Base-by-base conservation (phyloP, 2,797 vertebrate species). In the Leptatherina wallacei region DNA sequence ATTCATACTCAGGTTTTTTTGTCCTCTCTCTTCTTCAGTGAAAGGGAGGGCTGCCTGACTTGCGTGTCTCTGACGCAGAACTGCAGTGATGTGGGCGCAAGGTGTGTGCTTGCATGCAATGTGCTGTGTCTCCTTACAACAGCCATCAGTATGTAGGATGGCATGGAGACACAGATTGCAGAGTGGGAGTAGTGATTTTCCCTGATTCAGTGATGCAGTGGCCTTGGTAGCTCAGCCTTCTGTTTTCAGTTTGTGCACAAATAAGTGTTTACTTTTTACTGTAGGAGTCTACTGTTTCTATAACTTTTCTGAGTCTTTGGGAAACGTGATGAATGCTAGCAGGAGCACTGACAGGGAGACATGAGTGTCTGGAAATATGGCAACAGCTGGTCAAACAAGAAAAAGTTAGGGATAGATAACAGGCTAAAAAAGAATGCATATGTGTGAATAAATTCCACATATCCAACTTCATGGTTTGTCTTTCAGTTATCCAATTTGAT, bases 61-160 rank as follows among this genome's bases (percentile, higher is more conserved):
- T 91, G 90, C 90, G 89, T 93, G 79, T 87, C 79, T 94, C 80
- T 95, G 94, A 95, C 94, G 94, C 92, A 94, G 81, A 88, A 77
- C 88, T 85, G 86, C 84, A 89, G 85, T 47, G 29, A 91, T 83
- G 94, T 94, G 91, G 94, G 94, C 75, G 90, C 73, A 85, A 90
- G 84, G 93, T 92, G 91, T 88, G 86, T 74, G 69, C 71, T 75
- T 77, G 78, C 55, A 81, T 85, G 83, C n/a, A 8, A 85, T 86
- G 87, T 79, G 76, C 86, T 78, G 58, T 68, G 85, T 82, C 80
- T 78, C 74, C 74, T 86, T 82, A 89, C 83, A 88, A 80, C 71
- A 66, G 71, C 78, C 69, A 76, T 86, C 29, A 65, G 71, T 77
- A 83, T 81, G 89, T 88, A 75, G 91, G 90, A 83, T 70, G 91